phyloP scores from a whole-genome alignment of 2,888 invertebrate species.

The Philonicus albiceps region DNA sequence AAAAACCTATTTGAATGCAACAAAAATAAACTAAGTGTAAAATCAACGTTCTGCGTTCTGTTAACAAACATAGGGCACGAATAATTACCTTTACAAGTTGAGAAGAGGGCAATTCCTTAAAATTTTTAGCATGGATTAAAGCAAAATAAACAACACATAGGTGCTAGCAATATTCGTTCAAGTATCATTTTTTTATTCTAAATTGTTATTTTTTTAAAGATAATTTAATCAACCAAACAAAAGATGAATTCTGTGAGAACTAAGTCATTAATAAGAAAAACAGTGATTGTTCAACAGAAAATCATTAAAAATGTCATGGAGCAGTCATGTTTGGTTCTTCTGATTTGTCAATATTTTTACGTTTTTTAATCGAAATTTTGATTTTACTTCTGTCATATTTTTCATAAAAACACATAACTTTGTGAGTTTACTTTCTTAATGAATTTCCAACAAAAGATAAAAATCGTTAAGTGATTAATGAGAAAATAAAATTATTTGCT shows the following conservation, averaged over 20 bases:
- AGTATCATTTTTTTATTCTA: slow-evolving; percentile 33
- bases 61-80: slow-evolving; percentile 48
- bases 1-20: slow-evolving; percentile 37
- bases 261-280: background rate
- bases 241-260: slow-evolving; percentile 19
- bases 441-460: slow-evolving; percentile 10
- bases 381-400: slow-evolving; percentile 8
- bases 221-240: background rate
- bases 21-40: slow-evolving; percentile 27
- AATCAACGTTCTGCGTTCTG: slow-evolving; percentile 5
- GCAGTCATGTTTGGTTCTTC: slow-evolving; percentile 1
- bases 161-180: slow-evolving; percentile 49
- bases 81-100: slow-evolving; percentile 71
- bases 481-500: background rate
- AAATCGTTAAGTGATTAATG: slow-evolving; percentile 19
- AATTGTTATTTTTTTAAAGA: slow-evolving; percentile 19
- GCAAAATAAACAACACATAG: slow-evolving; percentile 54
- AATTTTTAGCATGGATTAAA: slow-evolving; percentile 53
- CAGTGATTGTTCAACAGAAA: background rate
- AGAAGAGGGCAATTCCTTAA: slow-evolving; percentile 71
- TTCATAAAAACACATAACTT: slow-evolving; percentile 48
- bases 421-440: slow-evolving; percentile 42
- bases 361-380: background rate
- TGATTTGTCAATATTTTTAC: slow-evolving; percentile 22
- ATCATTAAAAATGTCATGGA: slow-evolving; percentile 12